Evolutionary conservation across 2,113 vertebrate genomes (phyloP).

Genomic region (Acinonyx jubatus): DNA sequence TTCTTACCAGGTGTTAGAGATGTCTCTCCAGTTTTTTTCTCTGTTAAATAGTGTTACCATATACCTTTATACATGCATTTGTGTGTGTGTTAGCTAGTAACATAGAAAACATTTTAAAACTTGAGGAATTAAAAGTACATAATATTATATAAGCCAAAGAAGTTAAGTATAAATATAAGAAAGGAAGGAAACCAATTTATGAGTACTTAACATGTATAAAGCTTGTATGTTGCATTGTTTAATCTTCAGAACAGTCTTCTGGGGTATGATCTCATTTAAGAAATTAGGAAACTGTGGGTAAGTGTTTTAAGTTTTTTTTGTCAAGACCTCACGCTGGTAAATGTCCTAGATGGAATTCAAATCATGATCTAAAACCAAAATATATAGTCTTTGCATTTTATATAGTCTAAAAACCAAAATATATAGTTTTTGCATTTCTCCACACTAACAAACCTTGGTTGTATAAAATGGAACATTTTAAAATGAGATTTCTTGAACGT

Average conservation of each 20-base stretch:
- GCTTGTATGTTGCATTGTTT: not conserved
- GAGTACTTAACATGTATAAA: not conserved
- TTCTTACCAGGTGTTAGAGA: not conserved
- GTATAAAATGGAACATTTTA: not conserved
- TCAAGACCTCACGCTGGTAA: not conserved
- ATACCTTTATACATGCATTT: not conserved
- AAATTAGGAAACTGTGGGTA: slow-evolving; percentile 12
- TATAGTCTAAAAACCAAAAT: not conserved
- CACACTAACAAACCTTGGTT: not conserved
- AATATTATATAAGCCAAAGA: not conserved
- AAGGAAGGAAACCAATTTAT: not conserved
- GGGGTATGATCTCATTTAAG: not conserved
- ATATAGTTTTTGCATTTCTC: not conserved
- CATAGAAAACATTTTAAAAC: not conserved
- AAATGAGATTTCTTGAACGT: not conserved
- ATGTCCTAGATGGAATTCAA: not conserved
- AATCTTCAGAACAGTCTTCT: not conserved
- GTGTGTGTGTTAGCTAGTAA: not conserved
- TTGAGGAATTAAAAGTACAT: not conserved
- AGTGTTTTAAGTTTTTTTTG: not conserved
- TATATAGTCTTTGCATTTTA: too few species aligned
- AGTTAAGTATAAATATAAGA: not conserved
- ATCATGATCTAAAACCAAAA: not conserved
- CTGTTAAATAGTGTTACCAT: not conserved
- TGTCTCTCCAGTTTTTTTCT: not conserved